Evolutionary conservation across 2,888 invertebrate genomes (phyloP).

Genomic region (Lysandra coridon): DNA sequence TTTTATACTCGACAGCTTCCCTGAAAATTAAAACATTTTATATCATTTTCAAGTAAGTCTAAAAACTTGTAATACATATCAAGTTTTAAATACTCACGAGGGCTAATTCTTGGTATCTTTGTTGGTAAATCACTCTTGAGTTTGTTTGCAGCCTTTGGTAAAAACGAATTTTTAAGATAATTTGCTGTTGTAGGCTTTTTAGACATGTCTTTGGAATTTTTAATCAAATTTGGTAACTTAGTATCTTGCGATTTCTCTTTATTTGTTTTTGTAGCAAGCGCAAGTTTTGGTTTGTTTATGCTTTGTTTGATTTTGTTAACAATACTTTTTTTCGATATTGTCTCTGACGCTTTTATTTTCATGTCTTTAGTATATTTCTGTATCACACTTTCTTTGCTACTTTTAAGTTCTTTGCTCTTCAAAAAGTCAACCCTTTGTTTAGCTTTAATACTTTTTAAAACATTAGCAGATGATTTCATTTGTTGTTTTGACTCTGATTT

Average conservation of each 20-base stretch:
- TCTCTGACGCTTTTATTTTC: constrained; percentile 4
- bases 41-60: not conserved
- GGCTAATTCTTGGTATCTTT: constrained; percentile 52
- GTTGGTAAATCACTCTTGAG: constrained; percentile 36
- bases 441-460: not conserved
- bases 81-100: constrained; percentile 48
- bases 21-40: constrained; percentile 45
- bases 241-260: not conserved
- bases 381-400: not conserved
- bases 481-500: not conserved
- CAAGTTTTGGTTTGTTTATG: not conserved
- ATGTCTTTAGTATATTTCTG: not conserved
- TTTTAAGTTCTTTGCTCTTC: not conserved
- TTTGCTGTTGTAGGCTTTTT: not conserved
- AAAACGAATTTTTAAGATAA: constrained; percentile 21
- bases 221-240: not conserved
- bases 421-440: not conserved
- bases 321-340: not conserved
- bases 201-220: not conserved
- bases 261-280: not conserved
- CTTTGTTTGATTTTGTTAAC: constrained; percentile 11
- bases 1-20: constrained; percentile 47
- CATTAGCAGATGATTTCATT: not conserved
- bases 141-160: not conserved
- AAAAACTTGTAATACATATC: not conserved